Conservation (phyloP, 92 coral and sea anemone species). For the Epizoanthus rinbou region DNA sequence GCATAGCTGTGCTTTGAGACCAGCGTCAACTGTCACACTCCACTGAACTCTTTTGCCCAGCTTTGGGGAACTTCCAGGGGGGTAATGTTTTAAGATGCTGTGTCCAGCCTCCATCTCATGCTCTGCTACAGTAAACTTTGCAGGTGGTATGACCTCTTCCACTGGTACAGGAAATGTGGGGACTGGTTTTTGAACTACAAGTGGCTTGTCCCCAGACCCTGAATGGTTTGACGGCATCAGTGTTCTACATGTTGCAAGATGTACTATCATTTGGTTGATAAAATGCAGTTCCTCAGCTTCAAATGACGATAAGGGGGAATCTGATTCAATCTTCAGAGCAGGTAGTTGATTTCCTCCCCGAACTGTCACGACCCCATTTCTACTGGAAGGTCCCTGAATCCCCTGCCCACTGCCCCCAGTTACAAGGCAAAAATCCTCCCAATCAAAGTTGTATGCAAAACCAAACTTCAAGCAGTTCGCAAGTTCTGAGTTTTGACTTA, state of each 20-base stretch:
- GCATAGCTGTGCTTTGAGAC: conserved; percentile 65
- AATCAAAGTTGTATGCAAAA: conserved; percentile 54
- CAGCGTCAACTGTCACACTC: conserved; percentile 66
- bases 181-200: conserved; percentile 6
- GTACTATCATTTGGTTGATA: conserved; percentile 60
- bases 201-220: conserved; percentile 1
- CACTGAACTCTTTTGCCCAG: conserved; percentile 83
- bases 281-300: conserved; percentile 68
- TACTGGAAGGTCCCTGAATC: conserved; percentile 3
- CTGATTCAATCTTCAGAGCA: conserved; percentile 52
- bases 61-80: conserved; percentile 64
- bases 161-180: conserved; percentile 28
- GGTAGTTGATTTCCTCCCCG: conserved; percentile 58
- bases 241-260: conserved; percentile 72
- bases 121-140: neutral
- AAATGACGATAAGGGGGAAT: conserved; percentile 63
- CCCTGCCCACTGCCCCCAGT: conserved; percentile 36
- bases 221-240: conserved; percentile 48
- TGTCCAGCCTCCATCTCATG: conserved; percentile 63
- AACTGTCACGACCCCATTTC: conserved; percentile 64
- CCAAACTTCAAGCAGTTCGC: conserved; percentile 57
- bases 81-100: conserved; percentile 73
- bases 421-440: conserved; percentile 64
- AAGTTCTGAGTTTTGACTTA: conserved; percentile 72
- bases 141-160: conserved; percentile 36